Evolutionary conservation across 2,113 vertebrate species (phyloP), one percentile per base, ranked within the genome.

Genomic region (Eulemur rufifrons): DNA sequence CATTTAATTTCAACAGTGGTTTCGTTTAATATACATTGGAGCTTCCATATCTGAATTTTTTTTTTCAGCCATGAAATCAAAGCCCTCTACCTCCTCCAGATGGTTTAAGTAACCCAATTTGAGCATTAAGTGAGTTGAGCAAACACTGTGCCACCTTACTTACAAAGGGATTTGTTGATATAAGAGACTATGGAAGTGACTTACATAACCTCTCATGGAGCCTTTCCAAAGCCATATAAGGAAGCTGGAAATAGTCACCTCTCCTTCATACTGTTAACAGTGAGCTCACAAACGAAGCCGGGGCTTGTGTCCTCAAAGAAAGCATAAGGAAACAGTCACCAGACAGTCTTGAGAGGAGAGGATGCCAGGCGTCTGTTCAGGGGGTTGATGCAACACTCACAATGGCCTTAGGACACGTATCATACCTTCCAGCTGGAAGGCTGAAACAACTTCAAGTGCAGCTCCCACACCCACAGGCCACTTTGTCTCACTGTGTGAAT

Each of bases 191-290:
- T 42, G 74, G 89, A 85, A 94, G n/a, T 82, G 81, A 82, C 89
- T 97, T 96, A 76, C 5, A 5, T 94, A 95, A 91, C 61, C 68
- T 88, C 66, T 64, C 12, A 1, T 50, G 86, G 88, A 83, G 27
- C 39, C 11, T 80, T 97, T 95, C 91, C 93, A 94, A 34, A 95
- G 27, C 76, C 76, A 64, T 95, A 85, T n/a, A 95, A 95, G 93
- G 96, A 97, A 97, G 81, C 76, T 81, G 47, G 69, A 66, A 39
- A 56, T 82, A 88, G 61, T 66, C 68, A 29, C 64, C 69, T 94
- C 76, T 93, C 68, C 83, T 47, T 94, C 21, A 7, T 15, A 85
- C 8, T 88, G 95, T 95, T 93, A 87, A 89, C 92, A 64, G 6
- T 78, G 83, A 92, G 68, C 91, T 82, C 78, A 52, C 15, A 34